phyloP scores from a whole-genome alignment of 35 echinoderm and acorn worm genomes.

The Ophioderma brevispina region DNA sequence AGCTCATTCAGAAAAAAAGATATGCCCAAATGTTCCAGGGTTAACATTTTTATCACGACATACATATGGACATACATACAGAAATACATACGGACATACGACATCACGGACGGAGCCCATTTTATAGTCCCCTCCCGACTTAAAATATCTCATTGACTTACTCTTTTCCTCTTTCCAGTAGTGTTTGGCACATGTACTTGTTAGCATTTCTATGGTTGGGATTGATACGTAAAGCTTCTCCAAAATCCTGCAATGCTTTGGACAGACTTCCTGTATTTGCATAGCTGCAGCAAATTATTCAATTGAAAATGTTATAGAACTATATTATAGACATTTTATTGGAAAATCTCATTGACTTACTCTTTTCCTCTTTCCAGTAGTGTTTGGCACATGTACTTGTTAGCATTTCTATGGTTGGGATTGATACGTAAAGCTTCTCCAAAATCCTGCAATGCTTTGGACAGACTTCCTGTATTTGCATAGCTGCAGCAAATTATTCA shows the following conservation, averaged over 20 bases:
- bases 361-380: slow-evolving; percentile 88
- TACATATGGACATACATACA: too few species aligned
- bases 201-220: slow-evolving; percentile 90
- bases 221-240: slow-evolving; percentile 72
- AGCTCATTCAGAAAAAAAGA: too few species aligned
- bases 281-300: slow-evolving; percentile 68
- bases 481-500: slow-evolving; percentile 60
- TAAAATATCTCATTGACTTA: too few species aligned
- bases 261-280: slow-evolving; percentile 80
- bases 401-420: slow-evolving; percentile 88
- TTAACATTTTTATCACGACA: too few species aligned
- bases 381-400: slow-evolving; percentile 93
- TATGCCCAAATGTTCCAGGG: too few species aligned
- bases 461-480: slow-evolving; percentile 81
- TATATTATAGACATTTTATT: not conserved
- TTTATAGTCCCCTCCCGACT: too few species aligned
- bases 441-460: slow-evolving; percentile 92
- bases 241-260: slow-evolving; percentile 92
- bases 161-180: slow-evolving; percentile 90
- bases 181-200: slow-evolving; percentile 91
- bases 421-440: slow-evolving; percentile 74
- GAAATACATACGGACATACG: too few species aligned
- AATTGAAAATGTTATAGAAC: too few species aligned
- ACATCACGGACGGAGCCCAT: too few species aligned
- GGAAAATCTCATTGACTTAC: slow-evolving; percentile 43